Conservation (phyloP, 2,888 invertebrate species). For the Drosophila neonasuta region DNA sequence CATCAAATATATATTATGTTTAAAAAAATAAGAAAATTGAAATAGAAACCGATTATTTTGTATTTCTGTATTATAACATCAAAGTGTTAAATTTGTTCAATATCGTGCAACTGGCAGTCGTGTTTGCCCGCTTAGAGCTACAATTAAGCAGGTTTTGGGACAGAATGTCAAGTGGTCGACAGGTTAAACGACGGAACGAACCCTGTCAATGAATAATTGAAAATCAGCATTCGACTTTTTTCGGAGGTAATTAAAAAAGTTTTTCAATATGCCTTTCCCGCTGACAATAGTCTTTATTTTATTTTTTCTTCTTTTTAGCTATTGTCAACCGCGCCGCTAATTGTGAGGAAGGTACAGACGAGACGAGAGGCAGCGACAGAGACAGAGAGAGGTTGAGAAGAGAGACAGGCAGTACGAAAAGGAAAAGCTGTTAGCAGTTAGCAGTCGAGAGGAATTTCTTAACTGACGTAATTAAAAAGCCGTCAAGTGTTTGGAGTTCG, state of each 20-base stretch:
- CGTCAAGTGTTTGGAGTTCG: slow-evolving; percentile 56
- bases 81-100: background rate
- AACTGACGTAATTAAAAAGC: slow-evolving; percentile 74
- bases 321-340: slow-evolving; percentile 48
- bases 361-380: slow-evolving; percentile 8
- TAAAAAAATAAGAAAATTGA: no score
- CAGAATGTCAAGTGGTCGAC: slow-evolving; percentile 64
- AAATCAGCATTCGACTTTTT: slow-evolving; percentile 50
- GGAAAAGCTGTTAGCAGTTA: slow-evolving; percentile 3
- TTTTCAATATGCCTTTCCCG: slow-evolving; percentile 55
- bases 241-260: slow-evolving; percentile 70
- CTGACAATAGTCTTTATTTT: slow-evolving; percentile 48
- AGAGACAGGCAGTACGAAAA: background rate
- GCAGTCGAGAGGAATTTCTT: slow-evolving; percentile 39
- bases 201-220: slow-evolving; percentile 71
- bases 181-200: slow-evolving; percentile 61
- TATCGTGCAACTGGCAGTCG: background rate
- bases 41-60: background rate
- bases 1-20: background rate
- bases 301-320: slow-evolving; percentile 41
- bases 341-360: slow-evolving; percentile 32
- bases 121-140: background rate
- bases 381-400: background rate
- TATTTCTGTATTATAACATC: background rate
- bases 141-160: slow-evolving; percentile 7